Evolutionary conservation across 2,113 vertebrate species (phyloP).

Genomic region (Zosterops lateralis): DNA sequence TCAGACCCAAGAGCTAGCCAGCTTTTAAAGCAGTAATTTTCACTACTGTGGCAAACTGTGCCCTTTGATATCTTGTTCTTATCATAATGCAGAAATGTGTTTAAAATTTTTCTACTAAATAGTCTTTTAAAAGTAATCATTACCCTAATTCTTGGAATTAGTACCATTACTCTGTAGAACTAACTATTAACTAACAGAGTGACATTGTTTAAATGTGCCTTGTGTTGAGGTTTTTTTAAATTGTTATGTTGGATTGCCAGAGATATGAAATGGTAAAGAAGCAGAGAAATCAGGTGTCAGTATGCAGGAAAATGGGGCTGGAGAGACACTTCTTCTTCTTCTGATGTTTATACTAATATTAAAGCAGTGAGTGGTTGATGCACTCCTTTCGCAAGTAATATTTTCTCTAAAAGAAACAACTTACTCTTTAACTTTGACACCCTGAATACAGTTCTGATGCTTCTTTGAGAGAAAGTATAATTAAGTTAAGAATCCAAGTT

Average conservation of each 20-base stretch:
- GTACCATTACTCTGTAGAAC: background rate
- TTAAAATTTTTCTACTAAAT: background rate
- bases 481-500: background rate
- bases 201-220: background rate
- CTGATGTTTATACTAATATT: background rate
- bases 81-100: background rate
- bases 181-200: background rate
- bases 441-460: background rate
- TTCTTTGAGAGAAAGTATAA: background rate
- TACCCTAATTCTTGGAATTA: background rate
- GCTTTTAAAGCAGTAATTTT: background rate
- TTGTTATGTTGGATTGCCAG: background rate
- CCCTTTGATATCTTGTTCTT: background rate
- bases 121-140: background rate
- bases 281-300: background rate
- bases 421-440: background rate
- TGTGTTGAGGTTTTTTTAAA: background rate
- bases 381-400: background rate
- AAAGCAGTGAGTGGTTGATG: background rate
- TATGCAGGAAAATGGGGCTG: background rate
- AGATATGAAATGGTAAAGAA: background rate
- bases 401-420: background rate
- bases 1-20: background rate
- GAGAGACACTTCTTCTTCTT: background rate
- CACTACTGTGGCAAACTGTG: background rate